Evolutionary conservation across 2,797 vertebrate genomes (phyloP), one percentile per base, ranked within the genome.

Genomic region (Poeciliopsis infans): DNA sequence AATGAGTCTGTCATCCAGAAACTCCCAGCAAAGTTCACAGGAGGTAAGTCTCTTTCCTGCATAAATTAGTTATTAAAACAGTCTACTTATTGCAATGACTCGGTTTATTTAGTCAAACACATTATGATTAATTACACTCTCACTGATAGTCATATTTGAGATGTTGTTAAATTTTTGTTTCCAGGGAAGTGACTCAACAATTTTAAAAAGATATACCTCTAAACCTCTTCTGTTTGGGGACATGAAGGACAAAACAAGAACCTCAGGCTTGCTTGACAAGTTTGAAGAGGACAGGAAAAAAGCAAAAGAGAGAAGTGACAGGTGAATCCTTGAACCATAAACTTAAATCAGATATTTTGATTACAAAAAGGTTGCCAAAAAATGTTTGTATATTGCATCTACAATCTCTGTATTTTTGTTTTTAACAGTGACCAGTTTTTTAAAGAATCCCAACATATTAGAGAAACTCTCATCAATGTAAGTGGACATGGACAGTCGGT

Each of bases 141-240:
- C 20, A 23, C 49, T n/a, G 3, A 23, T 7, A 68, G 20, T 68
- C 25, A 68, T 3, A 7, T 0, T 45, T n/a, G 11, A n/a, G 66
- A 45, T 70, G 68, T 28, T 45, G 46, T 46, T 74, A 3, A 49
- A 12, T 80, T 80, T 74, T 83, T 82, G 72, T 81, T 2, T 92
- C 76, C 80, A 96, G 97, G 95, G 96, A 93, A 98, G 91, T 64
- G 97, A 98, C 78, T 92, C 95, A 85, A 97, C 93, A 84, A 88
- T 97, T 93, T 95, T 93, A 57, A 94, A 86, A 87, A 98, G 94
- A 93, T 99, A 99, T 90, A 96, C 96, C 79, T 91, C 95, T 76
- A 99, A 98, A 88, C 97, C 98, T 47, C 95, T 95, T 71, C 90
- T 99, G 70, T 97, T 97, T 93, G 95, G 95, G 87, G 96, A 98